Base-by-base conservation (phyloP, 2,888 invertebrate genomes). In the Argynnis bischoffii region DNA sequence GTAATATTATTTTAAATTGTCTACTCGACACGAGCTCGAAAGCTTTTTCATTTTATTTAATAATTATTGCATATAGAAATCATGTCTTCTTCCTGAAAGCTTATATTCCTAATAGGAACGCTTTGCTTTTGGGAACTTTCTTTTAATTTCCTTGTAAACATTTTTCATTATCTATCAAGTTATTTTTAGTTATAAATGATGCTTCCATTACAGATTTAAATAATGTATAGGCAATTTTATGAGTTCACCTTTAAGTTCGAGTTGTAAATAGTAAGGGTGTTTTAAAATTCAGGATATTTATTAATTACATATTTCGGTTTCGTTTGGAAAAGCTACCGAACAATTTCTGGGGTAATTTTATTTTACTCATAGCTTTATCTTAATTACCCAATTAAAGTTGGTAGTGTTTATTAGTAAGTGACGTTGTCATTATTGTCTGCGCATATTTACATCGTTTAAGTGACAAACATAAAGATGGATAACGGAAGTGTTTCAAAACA, bases 321-420 rank as follows among this genome's bases (percentile, higher is more conserved):
- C 78, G 81, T 81, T 84, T 84, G 80, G 82, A 81, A 80, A 80
- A 81, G 86, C 89, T 90, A 87, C 89, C 87, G 88, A 85, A 79
- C 77, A 81, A 83, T 80, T 89, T 90, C 90, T 89, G 88, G 86
- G 72, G 79, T 85, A 87, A 88, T 86, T 86, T 86, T 85, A 89
- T 85, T 86, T 85, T 85, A 83, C 57, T 51, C 63, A 84, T 79
- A 80, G 76, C 74, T 77, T 85, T 90, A 91, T 92, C 90, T 89
- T 88, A 86, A 89, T 88, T 89, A 87, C 88, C 89, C 89, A 90
- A 91, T 91, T 89, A 90, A 87, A 74, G 73, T 69, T 72, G 72
- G 72, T 64, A 69, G 70, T 56, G 69, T 72, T 74, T 74, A 75
- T 76, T 74, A 74, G 71, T 66, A 69, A 69, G 48, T 31, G 48